A percentile compares a stretch with the other conserved stretches of the same genome.
Evolutionary conservation across 2,888 invertebrate genomes (phyloP).

Genomic region (Rhagium mordax): DNA sequence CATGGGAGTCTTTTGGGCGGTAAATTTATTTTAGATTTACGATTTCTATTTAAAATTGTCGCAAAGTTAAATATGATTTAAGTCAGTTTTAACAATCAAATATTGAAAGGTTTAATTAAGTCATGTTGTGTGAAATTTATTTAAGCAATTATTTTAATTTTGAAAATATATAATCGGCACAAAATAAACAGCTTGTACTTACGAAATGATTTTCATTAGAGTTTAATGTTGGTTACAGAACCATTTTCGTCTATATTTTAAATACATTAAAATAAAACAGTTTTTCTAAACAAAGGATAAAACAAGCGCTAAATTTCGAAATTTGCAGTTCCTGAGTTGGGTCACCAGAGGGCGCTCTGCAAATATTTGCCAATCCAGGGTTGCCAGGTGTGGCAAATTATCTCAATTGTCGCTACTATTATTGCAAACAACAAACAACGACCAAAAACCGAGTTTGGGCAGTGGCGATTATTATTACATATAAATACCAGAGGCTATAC

Average conservation of each 20-base stretch:
- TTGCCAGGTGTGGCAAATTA: too few relatives aligned
- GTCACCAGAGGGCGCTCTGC: background rate
- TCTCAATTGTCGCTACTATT: too few relatives aligned
- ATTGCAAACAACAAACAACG: too few relatives aligned
- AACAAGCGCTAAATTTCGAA: conserved; percentile 27
- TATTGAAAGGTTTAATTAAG: conserved; percentile 10
- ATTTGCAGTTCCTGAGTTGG: background rate
- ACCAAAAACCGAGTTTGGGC: too few relatives aligned
- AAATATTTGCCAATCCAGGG: background rate
- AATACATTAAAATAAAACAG: background rate
- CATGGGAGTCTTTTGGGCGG: conserved; percentile 13
- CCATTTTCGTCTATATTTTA: background rate
- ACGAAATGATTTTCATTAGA: conserved; percentile 1
- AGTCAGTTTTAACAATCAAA: conserved; percentile 8
- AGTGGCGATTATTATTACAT: too few relatives aligned
- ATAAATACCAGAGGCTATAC: too few relatives aligned
- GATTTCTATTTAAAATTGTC: background rate
- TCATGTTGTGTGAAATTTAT: background rate
- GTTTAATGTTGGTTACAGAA: background rate
- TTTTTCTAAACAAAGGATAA: conserved; percentile 22
- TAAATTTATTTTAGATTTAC: conserved; percentile 6
- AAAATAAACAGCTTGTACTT: conserved; percentile 7
- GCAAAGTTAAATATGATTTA: background rate
- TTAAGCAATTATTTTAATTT: background rate
- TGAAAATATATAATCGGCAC: too few relatives aligned